phyloP scores from a whole-genome alignment of 2,113 vertebrate genomes.

The Phalacrocorax pelagicus region DNA sequence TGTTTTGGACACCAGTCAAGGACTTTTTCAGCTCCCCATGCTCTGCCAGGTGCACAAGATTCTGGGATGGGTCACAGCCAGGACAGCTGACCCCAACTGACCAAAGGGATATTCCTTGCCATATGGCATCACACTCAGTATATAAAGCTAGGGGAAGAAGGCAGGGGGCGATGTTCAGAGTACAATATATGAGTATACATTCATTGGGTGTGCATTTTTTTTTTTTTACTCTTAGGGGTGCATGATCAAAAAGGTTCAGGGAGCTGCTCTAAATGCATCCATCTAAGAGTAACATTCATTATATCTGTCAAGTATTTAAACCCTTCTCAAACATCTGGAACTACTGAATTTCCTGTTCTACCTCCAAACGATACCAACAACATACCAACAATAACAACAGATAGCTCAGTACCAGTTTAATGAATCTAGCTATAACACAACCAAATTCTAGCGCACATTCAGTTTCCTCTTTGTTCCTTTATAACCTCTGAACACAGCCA shows the following conservation, averaged over 20 bases:
- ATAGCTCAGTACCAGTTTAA: neutral
- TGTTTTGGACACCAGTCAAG: too few relatives aligned
- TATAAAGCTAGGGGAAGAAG: too few relatives aligned
- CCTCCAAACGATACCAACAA: neutral
- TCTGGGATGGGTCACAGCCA: too few relatives aligned
- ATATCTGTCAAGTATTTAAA: neutral
- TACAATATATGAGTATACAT: too few relatives aligned
- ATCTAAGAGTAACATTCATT: neutral
- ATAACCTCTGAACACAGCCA: neutral
- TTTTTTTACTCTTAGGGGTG: neutral
- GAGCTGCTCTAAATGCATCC: neutral
- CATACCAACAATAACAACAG: neutral
- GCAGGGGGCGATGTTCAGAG: too few relatives aligned
- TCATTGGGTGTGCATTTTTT: neutral
- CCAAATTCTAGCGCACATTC: neutral
- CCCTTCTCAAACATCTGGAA: neutral
- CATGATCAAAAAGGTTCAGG: neutral
- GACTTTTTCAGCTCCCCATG: too few relatives aligned
- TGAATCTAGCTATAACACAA: neutral
- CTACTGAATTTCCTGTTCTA: neutral
- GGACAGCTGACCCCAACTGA: too few relatives aligned
- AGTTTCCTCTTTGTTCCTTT: neutral
- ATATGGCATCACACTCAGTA: too few relatives aligned
- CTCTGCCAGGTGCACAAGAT: too few relatives aligned
- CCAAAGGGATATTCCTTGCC: too few relatives aligned